Percentiles rank a stretch among this genome's conserved stretches.
phyloP scores from a whole-genome alignment of 2,797 vertebrate genomes.

The Varecia variegata region DNA sequence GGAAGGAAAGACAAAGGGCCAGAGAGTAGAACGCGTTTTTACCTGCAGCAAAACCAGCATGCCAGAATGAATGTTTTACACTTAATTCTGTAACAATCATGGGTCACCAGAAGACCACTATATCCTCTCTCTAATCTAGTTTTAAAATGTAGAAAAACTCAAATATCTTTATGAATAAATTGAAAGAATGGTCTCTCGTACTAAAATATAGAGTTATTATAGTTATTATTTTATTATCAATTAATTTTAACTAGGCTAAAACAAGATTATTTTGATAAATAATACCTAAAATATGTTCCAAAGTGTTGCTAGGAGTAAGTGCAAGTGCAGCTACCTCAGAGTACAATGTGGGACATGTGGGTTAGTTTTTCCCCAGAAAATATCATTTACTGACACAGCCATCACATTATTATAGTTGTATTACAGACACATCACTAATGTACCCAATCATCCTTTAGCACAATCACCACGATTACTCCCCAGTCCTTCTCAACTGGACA shows the following conservation, averaged over 20 bases:
- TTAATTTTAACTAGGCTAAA: constrained; percentile 20
- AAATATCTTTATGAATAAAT: not conserved
- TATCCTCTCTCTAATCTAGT: not conserved
- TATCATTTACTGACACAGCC: not conserved
- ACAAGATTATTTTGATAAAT: not conserved
- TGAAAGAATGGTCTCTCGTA: not conserved
- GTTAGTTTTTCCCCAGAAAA: not conserved
- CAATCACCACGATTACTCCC: not conserved
- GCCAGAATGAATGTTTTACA: not conserved
- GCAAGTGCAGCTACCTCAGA: not conserved
- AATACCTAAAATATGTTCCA: not conserved
- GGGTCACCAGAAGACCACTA: not conserved
- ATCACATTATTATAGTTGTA: not conserved
- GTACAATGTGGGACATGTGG: not conserved
- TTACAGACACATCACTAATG: not conserved
- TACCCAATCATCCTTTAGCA: not conserved
- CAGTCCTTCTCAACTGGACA: not conserved
- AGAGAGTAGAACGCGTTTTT: not conserved
- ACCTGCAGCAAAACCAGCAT: not conserved
- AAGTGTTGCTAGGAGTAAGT: not conserved
- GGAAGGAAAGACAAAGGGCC: not conserved
- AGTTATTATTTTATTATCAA: not conserved
- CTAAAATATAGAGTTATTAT: not conserved
- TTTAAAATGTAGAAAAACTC: not conserved
- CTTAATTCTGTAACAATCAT: not conserved